A percentile compares a stretch with the other conserved stretches of the same genome.
Conservation (phyloP, 2,113 vertebrate genomes). For the Maccullochella peelii region DNA sequence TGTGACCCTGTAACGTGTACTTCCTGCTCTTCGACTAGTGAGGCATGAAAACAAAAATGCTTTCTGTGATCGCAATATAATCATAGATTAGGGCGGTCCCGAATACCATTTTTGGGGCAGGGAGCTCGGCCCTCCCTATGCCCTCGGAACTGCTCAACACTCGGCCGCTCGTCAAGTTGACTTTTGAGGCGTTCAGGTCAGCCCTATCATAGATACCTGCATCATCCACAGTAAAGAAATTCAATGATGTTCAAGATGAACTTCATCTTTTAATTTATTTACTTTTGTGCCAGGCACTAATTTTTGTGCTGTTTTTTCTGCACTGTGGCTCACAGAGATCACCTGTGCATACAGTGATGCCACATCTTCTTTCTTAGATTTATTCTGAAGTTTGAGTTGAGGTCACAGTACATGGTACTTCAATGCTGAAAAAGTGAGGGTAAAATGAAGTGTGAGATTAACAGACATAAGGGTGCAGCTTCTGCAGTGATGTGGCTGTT, state of each 20-base stretch:
- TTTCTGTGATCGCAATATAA: background rate
- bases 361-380: background rate
- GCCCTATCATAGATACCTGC: background rate
- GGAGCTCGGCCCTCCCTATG: no score
- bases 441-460: slow-evolving; percentile 10
- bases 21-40: background rate
- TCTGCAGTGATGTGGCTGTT: background rate
- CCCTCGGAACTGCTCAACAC: no score
- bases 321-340: background rate
- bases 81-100: no score
- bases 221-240: background rate
- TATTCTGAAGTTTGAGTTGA: background rate
- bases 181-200: no score
- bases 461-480: background rate
- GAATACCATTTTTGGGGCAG: no score
- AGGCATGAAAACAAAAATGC: slow-evolving; percentile 2
- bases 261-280: background rate
- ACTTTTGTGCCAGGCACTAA: no score
- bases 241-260: background rate
- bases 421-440: background rate
- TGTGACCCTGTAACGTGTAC: slow-evolving; percentile 24
- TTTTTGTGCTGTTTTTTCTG: background rate
- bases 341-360: background rate
- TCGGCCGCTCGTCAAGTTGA: no score
- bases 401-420: background rate